Evolutionary conservation across 2,797 vertebrate genomes (phyloP).

Genomic region (Fistularia tabacaria): DNA sequence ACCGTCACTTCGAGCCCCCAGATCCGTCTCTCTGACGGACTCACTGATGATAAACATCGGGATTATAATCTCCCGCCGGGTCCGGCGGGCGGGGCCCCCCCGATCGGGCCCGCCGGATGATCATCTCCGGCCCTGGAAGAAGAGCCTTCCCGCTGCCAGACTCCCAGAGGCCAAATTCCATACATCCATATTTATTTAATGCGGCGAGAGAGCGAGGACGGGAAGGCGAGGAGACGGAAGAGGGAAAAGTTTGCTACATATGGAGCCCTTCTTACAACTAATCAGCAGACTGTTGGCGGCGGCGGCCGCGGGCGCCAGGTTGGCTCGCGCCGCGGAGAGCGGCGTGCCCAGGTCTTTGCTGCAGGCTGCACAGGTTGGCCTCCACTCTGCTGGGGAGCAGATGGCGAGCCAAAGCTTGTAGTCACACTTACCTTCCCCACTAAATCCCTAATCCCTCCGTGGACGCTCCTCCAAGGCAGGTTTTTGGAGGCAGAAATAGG

Average conservation of each 20-base stretch:
- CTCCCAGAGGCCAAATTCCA: conserved; percentile 50
- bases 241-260: conserved; percentile 87
- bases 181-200: conserved; percentile 72
- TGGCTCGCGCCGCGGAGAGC: conserved; percentile 91
- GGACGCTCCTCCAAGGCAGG: conserved; percentile 99
- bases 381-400: conserved; percentile 99
- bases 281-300: conserved; percentile 99
- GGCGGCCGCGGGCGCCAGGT: conserved; percentile 87
- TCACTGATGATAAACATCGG: no score
- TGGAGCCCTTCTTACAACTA: conserved; percentile 98
- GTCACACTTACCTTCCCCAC: conserved; percentile 99
- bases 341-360: conserved; percentile 98
- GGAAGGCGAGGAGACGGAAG: conserved; percentile 51
- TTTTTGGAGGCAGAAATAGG: conserved; percentile 98
- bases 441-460: conserved; percentile 99
- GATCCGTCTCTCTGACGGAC: no score
- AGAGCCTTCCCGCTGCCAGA: conserved; percentile 50
- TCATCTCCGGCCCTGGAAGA: conserved; percentile 16
- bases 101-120: no score
- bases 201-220: conserved; percentile 49
- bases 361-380: conserved; percentile 99
- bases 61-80: no score
- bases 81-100: no score
- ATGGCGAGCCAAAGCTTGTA: conserved; percentile 99
- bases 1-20: no score